Evolutionary conservation across 2,797 vertebrate genomes (phyloP), one percentile per base, ranked within the genome.

Genomic region (Paramormyrops hopkinsi): DNA sequence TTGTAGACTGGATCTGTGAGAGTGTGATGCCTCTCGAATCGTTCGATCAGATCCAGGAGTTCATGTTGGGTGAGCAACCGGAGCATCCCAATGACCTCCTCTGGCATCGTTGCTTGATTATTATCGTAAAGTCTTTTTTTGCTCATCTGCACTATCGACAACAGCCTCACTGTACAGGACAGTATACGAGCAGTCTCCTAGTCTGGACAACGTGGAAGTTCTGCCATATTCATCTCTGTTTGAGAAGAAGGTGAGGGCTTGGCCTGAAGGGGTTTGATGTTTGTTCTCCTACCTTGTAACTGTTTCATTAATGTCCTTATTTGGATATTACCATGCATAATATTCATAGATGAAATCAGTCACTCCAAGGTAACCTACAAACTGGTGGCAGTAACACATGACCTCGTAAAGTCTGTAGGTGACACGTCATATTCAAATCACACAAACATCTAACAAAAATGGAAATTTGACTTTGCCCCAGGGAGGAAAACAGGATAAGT

Each of bases 21-120:
- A 97, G 96, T 84, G 53, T 95, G 89, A 97, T 95, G 90, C 90
- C 95, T 7, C 97, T 97, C 29, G 93, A 95, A 88, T 96, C 95
- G 89, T 98, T 99, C 93, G 97, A 99, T 94, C 97, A 97, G 89
- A 96, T 99, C 93, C 98, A 99, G 93, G 98, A 99, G 94, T 98
- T 99, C 94, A 96, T 99, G 91, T 94, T 98, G 82, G 98, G 98
- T 99, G 94, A 94, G 97, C 91, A 44, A 56, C 37, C 2, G 17
- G 86, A 41, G 37, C 12, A 19, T 76, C 19, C 8, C 48, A 3
- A 2, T 69, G 83, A 25, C 8, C 41, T 82, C 41, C 37, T 46
- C 41, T 46, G 17, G 41, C 76, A 46, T 46, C 19, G 3, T 19
- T 17, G 7, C 5, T 53, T 53, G 19, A 53, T 29, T 22, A 8